A percentile compares a stretch with the other conserved stretches of the same genome.
Evolutionary conservation across 2,888 invertebrate species (phyloP).

Genomic region (Nemapogon koenigi): DNA sequence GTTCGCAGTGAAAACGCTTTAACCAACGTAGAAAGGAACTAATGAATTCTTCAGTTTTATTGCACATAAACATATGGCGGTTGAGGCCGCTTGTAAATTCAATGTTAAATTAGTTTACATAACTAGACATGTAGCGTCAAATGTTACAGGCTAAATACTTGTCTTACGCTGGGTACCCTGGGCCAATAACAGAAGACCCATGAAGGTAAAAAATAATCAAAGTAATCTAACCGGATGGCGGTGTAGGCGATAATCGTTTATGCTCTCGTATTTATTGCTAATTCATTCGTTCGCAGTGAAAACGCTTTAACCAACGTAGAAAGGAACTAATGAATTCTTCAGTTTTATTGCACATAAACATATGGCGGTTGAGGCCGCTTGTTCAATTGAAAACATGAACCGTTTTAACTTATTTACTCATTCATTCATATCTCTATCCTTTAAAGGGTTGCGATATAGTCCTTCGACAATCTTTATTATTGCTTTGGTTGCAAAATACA

Average conservation of each 20-base stretch:
- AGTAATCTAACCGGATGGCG: conserved; percentile 5
- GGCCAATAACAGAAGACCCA: no score
- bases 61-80: conserved; percentile 13
- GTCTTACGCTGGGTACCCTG: background rate
- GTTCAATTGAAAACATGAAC: no score
- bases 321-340: conserved; percentile 13
- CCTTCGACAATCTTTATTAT: no score
- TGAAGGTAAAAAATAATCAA: no score
- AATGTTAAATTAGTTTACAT: no score
- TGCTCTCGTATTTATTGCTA: conserved; percentile 10
- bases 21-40: conserved; percentile 9
- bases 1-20: conserved; percentile 9
- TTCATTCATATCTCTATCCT: no score
- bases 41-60: conserved; percentile 16
- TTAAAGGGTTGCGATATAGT: no score
- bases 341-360: conserved; percentile 16
- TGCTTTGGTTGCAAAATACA: no score
- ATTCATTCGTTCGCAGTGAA: conserved; percentile 11
- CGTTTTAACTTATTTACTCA: no score
- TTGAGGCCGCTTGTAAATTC: no score
- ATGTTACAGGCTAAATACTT: no score
- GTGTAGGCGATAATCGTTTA: background rate
- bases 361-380: conserved; percentile 4
- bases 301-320: conserved; percentile 9
- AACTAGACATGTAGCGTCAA: no score